A percentile compares a stretch with the other conserved stretches of the same genome.
phyloP scores from a whole-genome alignment of 1,140 invertebrate species.

The Drosophila erecta region DNA sequence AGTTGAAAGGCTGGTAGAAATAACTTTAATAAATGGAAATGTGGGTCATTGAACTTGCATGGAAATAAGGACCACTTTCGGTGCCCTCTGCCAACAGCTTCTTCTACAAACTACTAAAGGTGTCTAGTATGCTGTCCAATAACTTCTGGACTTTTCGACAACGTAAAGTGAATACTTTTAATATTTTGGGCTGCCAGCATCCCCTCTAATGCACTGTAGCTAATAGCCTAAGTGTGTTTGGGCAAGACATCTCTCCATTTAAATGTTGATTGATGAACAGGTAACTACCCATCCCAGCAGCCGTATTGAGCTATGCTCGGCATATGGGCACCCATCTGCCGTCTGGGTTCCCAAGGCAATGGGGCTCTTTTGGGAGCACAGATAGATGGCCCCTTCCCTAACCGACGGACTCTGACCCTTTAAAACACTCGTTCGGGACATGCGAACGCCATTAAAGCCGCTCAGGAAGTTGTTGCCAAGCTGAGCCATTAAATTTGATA shows the following conservation, averaged over 20 bases:
- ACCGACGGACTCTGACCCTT: conserved; percentile 24
- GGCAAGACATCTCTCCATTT: conserved; percentile 37
- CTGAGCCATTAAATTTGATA: conserved; percentile 73
- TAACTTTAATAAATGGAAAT: conserved; percentile 31
- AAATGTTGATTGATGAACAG: conserved; percentile 64
- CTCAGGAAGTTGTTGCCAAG: conserved; percentile 63
- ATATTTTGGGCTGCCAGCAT: too few relatives aligned
- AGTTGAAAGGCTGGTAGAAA: conserved; percentile 45
- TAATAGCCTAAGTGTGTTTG: background rate
- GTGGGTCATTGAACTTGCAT: conserved; percentile 47
- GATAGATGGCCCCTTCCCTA: background rate
- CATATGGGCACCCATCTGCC: conserved; percentile 28
- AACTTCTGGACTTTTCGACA: too few relatives aligned
- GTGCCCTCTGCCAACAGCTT: background rate
- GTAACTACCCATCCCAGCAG: background rate
- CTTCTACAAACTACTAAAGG: too few relatives aligned
- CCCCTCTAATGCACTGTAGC: background rate
- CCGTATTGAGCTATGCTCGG: conserved; percentile 10
- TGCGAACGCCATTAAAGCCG: conserved; percentile 55
- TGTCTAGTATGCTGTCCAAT: too few relatives aligned
- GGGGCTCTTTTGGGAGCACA: background rate
- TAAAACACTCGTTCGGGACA: conserved; percentile 31
- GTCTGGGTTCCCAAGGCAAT: conserved; percentile 16
- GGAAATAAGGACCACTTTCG: conserved; percentile 13
- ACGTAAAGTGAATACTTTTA: background rate